Evolutionary conservation across 2,113 vertebrate genomes (phyloP), one percentile per base, ranked within the genome.

Genomic region (Hydrolagus affinis): DNA sequence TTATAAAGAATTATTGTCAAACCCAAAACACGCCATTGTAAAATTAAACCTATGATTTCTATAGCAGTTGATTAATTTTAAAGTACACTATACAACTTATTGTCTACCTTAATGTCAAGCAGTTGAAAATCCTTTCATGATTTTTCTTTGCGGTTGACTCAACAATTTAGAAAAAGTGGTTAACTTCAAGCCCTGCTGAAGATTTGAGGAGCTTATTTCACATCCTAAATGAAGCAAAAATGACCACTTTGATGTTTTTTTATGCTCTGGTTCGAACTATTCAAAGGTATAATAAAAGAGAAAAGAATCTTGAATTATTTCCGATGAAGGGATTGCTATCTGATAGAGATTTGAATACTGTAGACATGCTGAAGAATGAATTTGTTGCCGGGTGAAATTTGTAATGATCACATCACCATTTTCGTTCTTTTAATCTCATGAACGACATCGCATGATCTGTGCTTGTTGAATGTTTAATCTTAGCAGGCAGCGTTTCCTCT

Each of bases 361-460:
- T 30, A 10, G 32, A 56, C 32, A 15, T 1, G 66, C 14, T 83
- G 78, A 83, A 44, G 44, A 44, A 83, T 83, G 59, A 64, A 83
- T 83, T 83, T 83, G 60, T 60, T 83, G 78, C 78, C 62, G 32
- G 62, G 62, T 80, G 32, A 83, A 19, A 68, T 68, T 83, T 83
- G 9, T 66, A 68, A 83, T 64, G 23, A n/a, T 28, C 62, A 66
- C 17, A 32, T 68, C 78, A 30, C 44, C 44, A 44, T 44, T 32
- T 75, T 83, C 66, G 12, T 83, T 66, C 66, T 44, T 44, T 17
- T 75, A 66, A 14, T 83, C 62, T 19, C 77, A 80, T 83, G 9
- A 32, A 66, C 66, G 23, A 83, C 59, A 83, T 83, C 66, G 78
- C 78, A 83, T 83, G 78, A 83, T 68, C 62, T 83, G 62, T 83